phyloP scores from a whole-genome alignment of 2,888 invertebrate genomes.

The Sclerodermus sp. region DNA sequence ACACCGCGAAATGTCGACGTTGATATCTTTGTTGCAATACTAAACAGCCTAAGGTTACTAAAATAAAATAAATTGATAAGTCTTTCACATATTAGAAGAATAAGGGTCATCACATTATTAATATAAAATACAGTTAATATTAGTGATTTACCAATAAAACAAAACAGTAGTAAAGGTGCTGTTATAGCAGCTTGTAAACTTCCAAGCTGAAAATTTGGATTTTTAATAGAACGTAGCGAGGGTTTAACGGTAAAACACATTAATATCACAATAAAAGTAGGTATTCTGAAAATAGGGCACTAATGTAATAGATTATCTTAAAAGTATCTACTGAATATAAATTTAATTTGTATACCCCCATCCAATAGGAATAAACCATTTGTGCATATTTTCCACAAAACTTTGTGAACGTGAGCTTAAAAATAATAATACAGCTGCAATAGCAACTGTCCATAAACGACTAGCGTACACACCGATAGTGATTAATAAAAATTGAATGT shows the following conservation, averaged over 20 bases:
- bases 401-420: conserved; percentile 81
- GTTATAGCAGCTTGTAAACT: conserved; percentile 77
- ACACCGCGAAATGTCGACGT: conserved; percentile 60
- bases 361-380: conserved; percentile 65
- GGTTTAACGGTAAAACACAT: conserved; percentile 61
- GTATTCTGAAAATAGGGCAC: conserved; percentile 66
- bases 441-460: conserved; percentile 81
- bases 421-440: conserved; percentile 80
- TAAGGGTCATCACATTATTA: conserved; percentile 2
- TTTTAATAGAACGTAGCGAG: conserved; percentile 56
- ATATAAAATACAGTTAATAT: no score
- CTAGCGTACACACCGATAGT: conserved; percentile 79
- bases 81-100: no score
- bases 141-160: conserved; percentile 77
- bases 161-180: conserved; percentile 74
- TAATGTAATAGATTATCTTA: conserved; percentile 3
- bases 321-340: neutral
- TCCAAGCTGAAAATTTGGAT: conserved; percentile 79
- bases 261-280: conserved; percentile 68
- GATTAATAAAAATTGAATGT: conserved; percentile 76
- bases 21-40: conserved; percentile 82
- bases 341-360: conserved; percentile 60
- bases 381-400: conserved; percentile 77
- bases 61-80: no score
- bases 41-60: conserved; percentile 79